Percentiles rank a stretch among this genome's conserved stretches.
Evolutionary conservation across 2,113 vertebrate genomes (phyloP).

Genomic region (Centropus bengalensis): DNA sequence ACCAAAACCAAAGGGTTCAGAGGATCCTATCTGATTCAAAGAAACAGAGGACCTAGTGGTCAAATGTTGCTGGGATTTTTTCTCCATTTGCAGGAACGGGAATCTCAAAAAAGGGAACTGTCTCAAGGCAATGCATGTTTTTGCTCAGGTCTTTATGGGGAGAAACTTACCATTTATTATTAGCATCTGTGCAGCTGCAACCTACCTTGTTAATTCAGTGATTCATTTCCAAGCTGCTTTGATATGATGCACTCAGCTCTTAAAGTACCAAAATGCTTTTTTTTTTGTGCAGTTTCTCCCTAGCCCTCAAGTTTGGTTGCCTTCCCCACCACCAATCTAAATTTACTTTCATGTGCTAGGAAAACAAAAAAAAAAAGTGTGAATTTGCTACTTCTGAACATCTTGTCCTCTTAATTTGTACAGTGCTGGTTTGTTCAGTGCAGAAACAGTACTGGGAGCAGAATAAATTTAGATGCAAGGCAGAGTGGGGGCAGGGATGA

Average conservation of each 20-base stretch:
- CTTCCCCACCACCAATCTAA: constrained; percentile 23
- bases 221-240: constrained; percentile 1
- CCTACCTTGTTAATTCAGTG: not conserved
- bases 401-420: constrained; percentile 63
- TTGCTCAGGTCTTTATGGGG: not conserved
- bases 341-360: constrained; percentile 51
- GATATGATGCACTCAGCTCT: not conserved
- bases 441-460: constrained; percentile 4
- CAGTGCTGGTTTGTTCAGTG: constrained; percentile 17
- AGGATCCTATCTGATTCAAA: not conserved
- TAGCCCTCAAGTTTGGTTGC: not conserved
- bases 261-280: not conserved
- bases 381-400: constrained; percentile 66
- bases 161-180: not conserved
- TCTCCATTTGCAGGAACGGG: not conserved
- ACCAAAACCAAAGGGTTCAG: not conserved
- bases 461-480: constrained; percentile 48
- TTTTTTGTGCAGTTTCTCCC: not conserved
- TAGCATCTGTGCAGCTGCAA: not conserved
- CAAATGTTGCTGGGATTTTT: not conserved
- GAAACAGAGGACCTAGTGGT: not conserved
- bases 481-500: not conserved
- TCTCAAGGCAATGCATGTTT: fast-evolving
- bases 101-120: not conserved
- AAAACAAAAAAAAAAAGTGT: constrained; percentile 47